Evolutionary conservation across 2,797 vertebrate genomes (phyloP).

Genomic region (Enteromius paludinosus): DNA sequence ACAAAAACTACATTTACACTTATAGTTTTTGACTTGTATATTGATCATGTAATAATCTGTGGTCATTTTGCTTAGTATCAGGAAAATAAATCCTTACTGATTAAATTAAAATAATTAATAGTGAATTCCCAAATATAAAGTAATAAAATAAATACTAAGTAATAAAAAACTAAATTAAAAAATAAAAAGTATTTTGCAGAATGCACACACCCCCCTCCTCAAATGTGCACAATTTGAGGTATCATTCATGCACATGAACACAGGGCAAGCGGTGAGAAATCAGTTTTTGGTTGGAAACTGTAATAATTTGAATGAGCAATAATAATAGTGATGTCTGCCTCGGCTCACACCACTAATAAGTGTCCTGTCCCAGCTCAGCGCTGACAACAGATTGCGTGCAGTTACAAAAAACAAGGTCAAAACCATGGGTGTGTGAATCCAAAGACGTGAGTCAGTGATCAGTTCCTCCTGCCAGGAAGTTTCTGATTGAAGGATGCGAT

Average conservation of each 20-base stretch:
- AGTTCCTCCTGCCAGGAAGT: neutral
- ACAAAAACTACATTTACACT: no score
- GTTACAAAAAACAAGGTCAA: conserved; percentile 13
- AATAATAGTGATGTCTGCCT: neutral
- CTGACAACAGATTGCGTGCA: neutral
- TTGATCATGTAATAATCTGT: neutral
- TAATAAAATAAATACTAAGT: no score
- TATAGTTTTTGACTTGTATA: neutral
- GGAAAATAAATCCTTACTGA: neutral
- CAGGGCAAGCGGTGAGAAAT: neutral
- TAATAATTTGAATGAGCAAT: neutral
- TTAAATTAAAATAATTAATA: no score
- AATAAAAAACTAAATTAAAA: no score
- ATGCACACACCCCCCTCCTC: neutral
- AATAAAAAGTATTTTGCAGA: neutral
- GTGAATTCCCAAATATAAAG: neutral
- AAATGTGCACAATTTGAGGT: neutral
- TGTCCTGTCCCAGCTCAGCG: conserved; percentile 7
- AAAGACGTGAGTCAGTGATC: conserved; percentile 5
- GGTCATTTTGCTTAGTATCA: neutral
- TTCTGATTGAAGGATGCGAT: neutral
- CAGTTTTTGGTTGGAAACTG: neutral
- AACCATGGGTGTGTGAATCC: conserved; percentile 14
- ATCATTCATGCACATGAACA: neutral
- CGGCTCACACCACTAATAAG: neutral